Percentiles rank a stretch among this genome's conserved stretches.
Evolutionary conservation across 2,113 vertebrate species (phyloP).

Genomic region (Plectropomus leopardus): DNA sequence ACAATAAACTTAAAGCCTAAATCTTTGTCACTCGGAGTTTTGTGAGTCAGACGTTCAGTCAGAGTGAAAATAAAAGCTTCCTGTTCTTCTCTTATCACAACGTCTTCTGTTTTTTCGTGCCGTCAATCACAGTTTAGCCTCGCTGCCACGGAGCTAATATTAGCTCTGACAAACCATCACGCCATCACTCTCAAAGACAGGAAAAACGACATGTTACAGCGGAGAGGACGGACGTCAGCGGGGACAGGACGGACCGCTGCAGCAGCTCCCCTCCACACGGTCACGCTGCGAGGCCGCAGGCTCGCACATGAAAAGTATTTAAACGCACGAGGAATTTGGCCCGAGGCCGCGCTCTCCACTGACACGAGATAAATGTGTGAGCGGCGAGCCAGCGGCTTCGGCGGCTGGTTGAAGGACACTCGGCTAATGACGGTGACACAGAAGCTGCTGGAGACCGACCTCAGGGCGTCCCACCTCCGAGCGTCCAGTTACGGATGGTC

Average conservation of each 20-base stretch:
- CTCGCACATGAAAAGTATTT: background rate
- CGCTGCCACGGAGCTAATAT: too few species aligned
- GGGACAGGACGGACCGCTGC: background rate
- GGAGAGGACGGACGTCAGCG: too few species aligned
- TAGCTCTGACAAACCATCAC: too few species aligned
- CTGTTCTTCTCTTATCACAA: too few species aligned
- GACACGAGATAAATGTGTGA: background rate
- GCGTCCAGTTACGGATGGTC: slow-evolving; percentile 1
- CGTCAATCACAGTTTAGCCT: too few species aligned
- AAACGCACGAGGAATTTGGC: background rate
- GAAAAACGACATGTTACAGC: too few species aligned
- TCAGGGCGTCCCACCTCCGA: slow-evolving; percentile 25
- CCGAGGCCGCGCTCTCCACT: background rate
- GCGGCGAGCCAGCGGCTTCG: background rate
- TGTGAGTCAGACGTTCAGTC: too few species aligned
- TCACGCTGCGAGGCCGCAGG: background rate
- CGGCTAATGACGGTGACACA: slow-evolving; percentile 32
- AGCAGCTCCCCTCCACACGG: background rate
- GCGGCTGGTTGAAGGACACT: slow-evolving; percentile 21
- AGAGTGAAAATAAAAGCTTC: too few species aligned
- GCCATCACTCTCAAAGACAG: too few species aligned
- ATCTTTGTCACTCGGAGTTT: too few species aligned
- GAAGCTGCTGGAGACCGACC: slow-evolving; percentile 12
- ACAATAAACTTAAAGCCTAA: too few species aligned
- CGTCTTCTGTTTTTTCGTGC: too few species aligned